Percentiles rank a stretch among this genome's conserved stretches.
Evolutionary conservation across 2,113 vertebrate genomes (phyloP).

Genomic region (Taurulus bubalis): DNA sequence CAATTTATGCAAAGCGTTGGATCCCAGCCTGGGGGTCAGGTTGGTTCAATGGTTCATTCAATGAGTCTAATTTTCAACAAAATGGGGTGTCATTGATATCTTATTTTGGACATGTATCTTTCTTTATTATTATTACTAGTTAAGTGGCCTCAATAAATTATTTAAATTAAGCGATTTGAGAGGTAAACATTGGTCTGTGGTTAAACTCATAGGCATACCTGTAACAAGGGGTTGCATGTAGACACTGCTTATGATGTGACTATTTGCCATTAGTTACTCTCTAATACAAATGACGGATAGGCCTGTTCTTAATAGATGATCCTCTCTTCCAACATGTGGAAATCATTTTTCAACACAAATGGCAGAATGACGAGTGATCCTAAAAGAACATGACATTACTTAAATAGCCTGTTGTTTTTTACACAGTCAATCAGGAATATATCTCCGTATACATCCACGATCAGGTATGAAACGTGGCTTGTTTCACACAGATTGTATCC

Average conservation of each 20-base stretch:
- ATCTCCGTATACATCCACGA: background rate
- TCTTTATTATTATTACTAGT: background rate
- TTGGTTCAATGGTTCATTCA: background rate
- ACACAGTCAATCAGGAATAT: background rate
- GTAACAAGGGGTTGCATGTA: background rate
- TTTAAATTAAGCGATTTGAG: background rate
- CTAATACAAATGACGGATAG: background rate
- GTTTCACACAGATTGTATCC: slow-evolving; percentile 25
- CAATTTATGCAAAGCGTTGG: background rate
- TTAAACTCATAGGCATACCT: background rate
- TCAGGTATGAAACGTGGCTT: slow-evolving; percentile 3
- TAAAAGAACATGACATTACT: background rate
- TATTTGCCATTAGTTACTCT: slow-evolving; percentile 4
- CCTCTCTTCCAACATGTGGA: background rate
- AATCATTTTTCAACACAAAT: slow-evolving; percentile 3
- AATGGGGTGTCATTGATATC: background rate
- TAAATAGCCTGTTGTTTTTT: background rate
- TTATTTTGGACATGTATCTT: background rate
- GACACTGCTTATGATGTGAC: background rate
- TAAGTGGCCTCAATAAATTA: background rate
- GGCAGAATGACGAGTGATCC: background rate
- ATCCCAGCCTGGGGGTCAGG: background rate
- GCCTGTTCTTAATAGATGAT: background rate
- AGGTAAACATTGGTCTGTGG: background rate
- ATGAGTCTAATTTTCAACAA: background rate